Percentiles rank a stretch among this genome's conserved stretches.
Conservation (phyloP, 2,113 vertebrate genomes). For the Sphaerodactylus townsendi region DNA sequence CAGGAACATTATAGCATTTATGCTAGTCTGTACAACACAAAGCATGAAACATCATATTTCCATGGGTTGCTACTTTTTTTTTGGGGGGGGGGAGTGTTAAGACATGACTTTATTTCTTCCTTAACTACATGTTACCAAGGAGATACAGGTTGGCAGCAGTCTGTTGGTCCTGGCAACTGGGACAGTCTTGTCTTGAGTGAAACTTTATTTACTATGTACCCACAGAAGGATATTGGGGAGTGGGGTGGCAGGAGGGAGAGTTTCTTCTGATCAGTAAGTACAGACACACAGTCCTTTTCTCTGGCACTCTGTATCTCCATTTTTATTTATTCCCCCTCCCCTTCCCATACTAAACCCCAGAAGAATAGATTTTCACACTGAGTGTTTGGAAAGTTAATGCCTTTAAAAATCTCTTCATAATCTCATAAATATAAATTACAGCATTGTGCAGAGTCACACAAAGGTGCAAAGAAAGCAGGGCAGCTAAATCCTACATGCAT, state of each 20-base stretch:
- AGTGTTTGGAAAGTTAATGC: conserved; percentile 33
- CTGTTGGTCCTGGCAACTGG: neutral
- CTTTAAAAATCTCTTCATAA: conserved; percentile 44
- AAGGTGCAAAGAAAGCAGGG: conserved; percentile 38
- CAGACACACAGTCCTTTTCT: neutral
- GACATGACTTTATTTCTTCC: neutral
- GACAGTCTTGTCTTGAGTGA: neutral
- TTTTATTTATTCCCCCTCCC: conserved; percentile 14
- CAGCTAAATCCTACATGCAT: conserved; percentile 29
- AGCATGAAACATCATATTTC: too few relatives aligned
- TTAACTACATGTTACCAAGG: neutral
- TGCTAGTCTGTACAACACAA: neutral
- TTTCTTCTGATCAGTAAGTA: neutral
- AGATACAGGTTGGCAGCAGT: too few relatives aligned
- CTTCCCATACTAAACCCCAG: neutral
- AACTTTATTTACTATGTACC: neutral
- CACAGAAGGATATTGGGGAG: neutral
- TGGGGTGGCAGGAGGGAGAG: neutral
- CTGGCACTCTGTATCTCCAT: neutral
- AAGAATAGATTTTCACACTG: neutral
- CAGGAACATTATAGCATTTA: neutral
- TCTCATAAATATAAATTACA: conserved; percentile 67
- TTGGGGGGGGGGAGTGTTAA: neutral
- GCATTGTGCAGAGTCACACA: conserved; percentile 38
- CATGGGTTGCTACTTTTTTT: neutral